Evolutionary conservation across 2,888 invertebrate genomes (phyloP), one percentile per base, ranked within the genome.

Genomic region (Dolichopus griseipennis): DNA sequence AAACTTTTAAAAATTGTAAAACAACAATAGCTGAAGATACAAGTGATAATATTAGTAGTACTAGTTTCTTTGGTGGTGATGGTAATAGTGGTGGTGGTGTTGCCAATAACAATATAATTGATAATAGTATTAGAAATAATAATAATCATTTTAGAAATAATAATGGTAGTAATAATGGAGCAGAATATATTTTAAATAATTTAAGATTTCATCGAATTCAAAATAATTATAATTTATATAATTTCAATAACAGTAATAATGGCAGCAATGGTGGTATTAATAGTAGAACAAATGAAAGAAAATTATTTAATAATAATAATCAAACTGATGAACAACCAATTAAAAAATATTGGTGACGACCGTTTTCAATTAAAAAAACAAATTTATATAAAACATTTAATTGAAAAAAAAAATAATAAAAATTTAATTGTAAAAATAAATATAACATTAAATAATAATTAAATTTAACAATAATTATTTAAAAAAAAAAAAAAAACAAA

Each of bases 361-460:
- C 33, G 20, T 64, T 64, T 37, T 37, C 37, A 64, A 37, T n/a
- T 34, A 64, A 10, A n/a, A n/a, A n/a, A 63, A 63, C 12, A n/a
- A 64, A 64, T 64, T 33, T 33, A 33, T 64, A 64, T 37, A 64
- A 18, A 37, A 64, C 64, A 37, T 64, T 64, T 64, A 64, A 64
- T 64, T 64, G 37, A 64, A 64, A 33, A 20, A 10, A n/a, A 27
- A 27, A 27, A 37, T 37, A 37, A 37, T 34, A 34, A 7, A 34
- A 9, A 7, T 34, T 34, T 7, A 34, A 34, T 7, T 9, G 9
- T 7, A 37, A 37, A 37, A 37, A 37, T 37, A 37, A 37, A 10
- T n/a, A n/a, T n/a, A n/a, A n/a, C n/a, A 37, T 37, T 7, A 10
- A 37, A 37, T 37, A 10, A 5, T 37, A 37, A 10, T 37, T 37